Evolutionary conservation across 2,113 vertebrate species (phyloP).

Genomic region (Empidonax alnorum): DNA sequence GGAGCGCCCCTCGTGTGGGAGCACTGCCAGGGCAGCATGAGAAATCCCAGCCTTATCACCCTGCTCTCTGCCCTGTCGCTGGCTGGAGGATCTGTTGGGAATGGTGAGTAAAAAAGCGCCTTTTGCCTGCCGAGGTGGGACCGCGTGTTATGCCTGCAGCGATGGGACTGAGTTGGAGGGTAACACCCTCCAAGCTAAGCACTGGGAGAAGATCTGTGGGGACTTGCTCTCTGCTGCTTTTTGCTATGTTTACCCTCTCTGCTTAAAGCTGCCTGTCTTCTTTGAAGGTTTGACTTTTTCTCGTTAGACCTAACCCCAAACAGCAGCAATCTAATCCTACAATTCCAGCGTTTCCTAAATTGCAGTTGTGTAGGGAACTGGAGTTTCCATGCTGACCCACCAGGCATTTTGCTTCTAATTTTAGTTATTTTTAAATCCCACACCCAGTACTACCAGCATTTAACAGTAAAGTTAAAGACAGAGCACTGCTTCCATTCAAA

Average conservation of each 20-base stretch:
- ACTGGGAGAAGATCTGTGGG: slow-evolving; percentile 24
- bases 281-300: neutral
- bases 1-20: slow-evolving; percentile 52
- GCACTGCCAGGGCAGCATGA: slow-evolving; percentile 63
- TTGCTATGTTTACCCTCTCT: neutral
- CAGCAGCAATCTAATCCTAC: neutral
- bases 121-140: neutral
- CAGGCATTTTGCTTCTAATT: neutral
- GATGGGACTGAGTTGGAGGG: slow-evolving; percentile 6
- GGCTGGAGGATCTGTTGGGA: neutral
- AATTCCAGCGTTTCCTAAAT: neutral
- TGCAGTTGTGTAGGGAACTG: neutral
- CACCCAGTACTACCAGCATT: neutral
- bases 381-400: neutral
- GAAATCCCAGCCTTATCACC: neutral
- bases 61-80: slow-evolving; percentile 61
- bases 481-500: neutral
- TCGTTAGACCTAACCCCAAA: neutral
- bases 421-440: neutral
- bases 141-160: neutral
- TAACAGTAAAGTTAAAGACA: slow-evolving; percentile 33
- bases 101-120: slow-evolving; percentile 73
- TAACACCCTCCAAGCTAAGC: slow-evolving; percentile 44
- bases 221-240: slow-evolving; percentile 31
- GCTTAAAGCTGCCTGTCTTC: neutral